Evolutionary conservation across 92 coral and sea anemone species (phyloP).

Genomic region (Palythoa heliodiscus): DNA sequence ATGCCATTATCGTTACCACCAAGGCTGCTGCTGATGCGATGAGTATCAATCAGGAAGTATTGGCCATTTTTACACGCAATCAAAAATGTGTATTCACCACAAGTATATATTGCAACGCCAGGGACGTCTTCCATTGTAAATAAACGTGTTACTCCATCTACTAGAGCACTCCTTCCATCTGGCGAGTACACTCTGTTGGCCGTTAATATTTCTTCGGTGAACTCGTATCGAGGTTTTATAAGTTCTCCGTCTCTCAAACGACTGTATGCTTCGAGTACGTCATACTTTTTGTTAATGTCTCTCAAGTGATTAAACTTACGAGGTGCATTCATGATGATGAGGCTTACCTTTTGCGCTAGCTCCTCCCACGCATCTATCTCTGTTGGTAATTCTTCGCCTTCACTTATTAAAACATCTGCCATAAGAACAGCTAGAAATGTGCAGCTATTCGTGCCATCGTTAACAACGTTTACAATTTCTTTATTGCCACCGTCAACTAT

Average conservation of each 20-base stretch:
- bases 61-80: neutral
- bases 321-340: slow-evolving; percentile 57
- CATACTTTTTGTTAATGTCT: slow-evolving; percentile 43
- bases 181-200: slow-evolving; percentile 50
- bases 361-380: slow-evolving; percentile 45
- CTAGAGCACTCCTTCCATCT: slow-evolving; percentile 36
- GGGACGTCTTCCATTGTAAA: slow-evolving; percentile 4
- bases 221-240: slow-evolving; percentile 41
- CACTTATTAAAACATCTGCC: slow-evolving; percentile 12
- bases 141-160: neutral
- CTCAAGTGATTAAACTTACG: slow-evolving; percentile 47
- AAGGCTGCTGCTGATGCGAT: slow-evolving; percentile 11
- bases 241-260: slow-evolving; percentile 37
- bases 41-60: slow-evolving; percentile 1
- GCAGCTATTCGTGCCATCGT: slow-evolving; percentile 37
- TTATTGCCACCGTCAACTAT: neutral
- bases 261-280: slow-evolving; percentile 49
- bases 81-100: slow-evolving; percentile 8
- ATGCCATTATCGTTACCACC: slow-evolving; percentile 34
- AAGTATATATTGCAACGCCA: neutral
- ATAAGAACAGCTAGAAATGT: slow-evolving; percentile 13
- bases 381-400: slow-evolving; percentile 42
- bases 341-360: slow-evolving; percentile 47
- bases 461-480: neutral
- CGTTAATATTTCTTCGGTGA: slow-evolving; percentile 46